Base-by-base conservation (phyloP, 2,797 vertebrate genomes). In the Sebastolobus alascanus region DNA sequence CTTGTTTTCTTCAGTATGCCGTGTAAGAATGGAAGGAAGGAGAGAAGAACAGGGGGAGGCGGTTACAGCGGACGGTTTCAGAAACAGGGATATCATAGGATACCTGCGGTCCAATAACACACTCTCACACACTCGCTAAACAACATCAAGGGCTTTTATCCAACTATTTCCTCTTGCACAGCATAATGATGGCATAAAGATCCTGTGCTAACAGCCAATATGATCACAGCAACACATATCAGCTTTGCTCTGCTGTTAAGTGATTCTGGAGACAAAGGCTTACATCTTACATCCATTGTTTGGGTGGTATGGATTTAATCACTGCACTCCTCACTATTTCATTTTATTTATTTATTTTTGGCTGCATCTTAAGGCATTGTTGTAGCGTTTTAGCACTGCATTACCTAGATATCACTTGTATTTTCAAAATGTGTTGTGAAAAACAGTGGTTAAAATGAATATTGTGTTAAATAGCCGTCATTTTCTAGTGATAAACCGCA, bases 111-210 rank as follows among this genome's bases (percentile, higher is more conserved):
- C 91, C 83, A 91, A 90, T 92, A 93, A 93, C 90, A 89, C 88
- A 83, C 85, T 85, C 89, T 89, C 75, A 76, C 85, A 85, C 86
- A 88, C 87, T 90, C 78, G 73, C 80, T 77, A 90, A 92, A 93
- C 85, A 91, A 90, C 92, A 94, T 94, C 93, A 92, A 68, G 77
- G 82, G 90, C 92, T 93, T 95, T 94, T 94, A 93, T 91, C 90
- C 68, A 50, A 83, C 87, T 90, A 89, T 92, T 93, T 94, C 93
- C 89, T 93, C 90, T 92, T 85, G 84, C 85, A 80, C 89, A 80
- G 90, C 89, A 89, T 92, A 91, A 93, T 93, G 84, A 87, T 86
- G 81, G 90, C 84, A 86, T 93, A 87, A 91, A 76, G 87, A 88
- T 86, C 87, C 83, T 84, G 73, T 87, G 85, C 90, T 93, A 92